Base-by-base conservation (phyloP, 1,140 invertebrate species). In the Eubasilissa regina region DNA sequence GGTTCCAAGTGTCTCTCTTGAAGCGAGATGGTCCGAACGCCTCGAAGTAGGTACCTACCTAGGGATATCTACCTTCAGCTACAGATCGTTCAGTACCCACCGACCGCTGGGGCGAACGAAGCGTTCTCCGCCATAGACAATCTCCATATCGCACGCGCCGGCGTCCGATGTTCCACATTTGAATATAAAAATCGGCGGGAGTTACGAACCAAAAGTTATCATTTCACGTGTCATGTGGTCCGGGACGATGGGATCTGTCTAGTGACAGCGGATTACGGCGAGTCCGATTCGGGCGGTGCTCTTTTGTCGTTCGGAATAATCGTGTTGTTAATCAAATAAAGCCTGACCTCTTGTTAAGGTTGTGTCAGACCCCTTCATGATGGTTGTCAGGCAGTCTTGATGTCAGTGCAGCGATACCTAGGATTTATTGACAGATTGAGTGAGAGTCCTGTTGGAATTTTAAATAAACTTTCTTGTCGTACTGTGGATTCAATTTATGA, bases 21-120 rank as follows among this genome's bases (percentile, higher is more conserved):
- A 75, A 75, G 35, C 55, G 55, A 60, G 21, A 60, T 35, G 17
- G 17, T 73, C 13, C 73, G 10, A 47, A 13, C 73, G 73, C 45
- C 53, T 45, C n/a, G 55, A 53, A 15, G n/a, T n/a, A n/a, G n/a
- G n/a, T 45, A 56, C 53, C 73, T 53, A 58, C 25, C 53, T 15
- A 43, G n/a, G 73, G 73, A 75, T 75, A 19, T 12, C 68, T 53
- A 73, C 68, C 51, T 70, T 21, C 47, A 1, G 53, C 68, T 13
- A 55, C 51, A 73, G 25, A 73, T 12, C 70, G 12, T 73, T 75
- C 73, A 75, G 73, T 75, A 60, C 43, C 11, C 53, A 75, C 43
- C 53, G 73, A 17, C 43, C 73, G 73, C 25, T 45, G 73, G 53
- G 25, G 73, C 53, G 73, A 75, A 58, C 35, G 73, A 58, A 15